Conservation (phyloP, 2,888 invertebrate genomes). For the Philhelius pedissequus region DNA sequence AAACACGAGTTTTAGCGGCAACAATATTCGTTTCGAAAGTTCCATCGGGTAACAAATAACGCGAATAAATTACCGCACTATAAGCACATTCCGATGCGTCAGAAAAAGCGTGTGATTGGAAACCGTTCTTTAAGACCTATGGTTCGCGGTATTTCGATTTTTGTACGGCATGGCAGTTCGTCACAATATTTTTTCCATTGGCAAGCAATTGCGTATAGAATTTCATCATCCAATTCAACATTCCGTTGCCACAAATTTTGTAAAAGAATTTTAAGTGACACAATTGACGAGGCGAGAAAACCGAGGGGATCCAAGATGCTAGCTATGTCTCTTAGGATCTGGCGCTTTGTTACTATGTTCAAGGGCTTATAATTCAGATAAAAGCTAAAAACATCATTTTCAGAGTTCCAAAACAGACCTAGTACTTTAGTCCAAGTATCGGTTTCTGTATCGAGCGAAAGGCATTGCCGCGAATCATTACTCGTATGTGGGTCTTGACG, state of each 20-base stretch:
- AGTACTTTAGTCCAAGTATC: neutral
- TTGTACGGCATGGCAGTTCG: neutral
- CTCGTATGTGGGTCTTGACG: too few species aligned
- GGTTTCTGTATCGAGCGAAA: neutral
- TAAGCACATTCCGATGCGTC: constrained; percentile 20
- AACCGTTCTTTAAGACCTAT: neutral
- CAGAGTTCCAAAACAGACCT: neutral
- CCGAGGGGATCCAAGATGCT: constrained; percentile 31
- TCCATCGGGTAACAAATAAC: neutral
- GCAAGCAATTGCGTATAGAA: constrained; percentile 19
- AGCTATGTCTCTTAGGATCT: neutral
- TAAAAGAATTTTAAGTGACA: neutral
- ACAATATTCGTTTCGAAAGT: neutral
- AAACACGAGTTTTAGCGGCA: neutral
- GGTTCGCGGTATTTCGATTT: constrained; percentile 16
- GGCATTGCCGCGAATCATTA: too few species aligned
- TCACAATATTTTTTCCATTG: constrained; percentile 17
- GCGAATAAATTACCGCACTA: neutral
- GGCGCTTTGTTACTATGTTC: constrained; percentile 1
- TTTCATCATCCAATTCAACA: constrained; percentile 43
- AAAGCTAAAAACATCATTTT: too few species aligned
- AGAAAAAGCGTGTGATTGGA: constrained; percentile 30
- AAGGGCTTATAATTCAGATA: too few species aligned
- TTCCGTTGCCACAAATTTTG: neutral
- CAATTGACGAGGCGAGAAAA: too few species aligned